phyloP scores from a whole-genome alignment of 2,797 vertebrate species.

The Macroramphosus scolopax region DNA sequence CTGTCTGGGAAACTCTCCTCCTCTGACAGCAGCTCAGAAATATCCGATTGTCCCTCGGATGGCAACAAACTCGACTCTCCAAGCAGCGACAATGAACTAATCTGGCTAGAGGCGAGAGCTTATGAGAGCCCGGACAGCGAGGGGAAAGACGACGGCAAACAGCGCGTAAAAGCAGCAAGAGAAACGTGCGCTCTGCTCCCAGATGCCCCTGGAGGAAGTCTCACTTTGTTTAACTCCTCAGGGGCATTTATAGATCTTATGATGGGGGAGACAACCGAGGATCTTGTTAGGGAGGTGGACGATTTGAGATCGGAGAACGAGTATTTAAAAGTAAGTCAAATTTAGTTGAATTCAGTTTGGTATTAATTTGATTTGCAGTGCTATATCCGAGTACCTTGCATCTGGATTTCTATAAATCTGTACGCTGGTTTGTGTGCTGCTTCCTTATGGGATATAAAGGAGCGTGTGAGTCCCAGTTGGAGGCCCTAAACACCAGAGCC shows the following conservation, averaged over 20 bases:
- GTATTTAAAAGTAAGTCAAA: conserved; percentile 91
- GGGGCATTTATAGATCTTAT: conserved; percentile 85
- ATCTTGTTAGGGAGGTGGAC: conserved; percentile 87
- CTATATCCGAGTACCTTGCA: too few relatives aligned
- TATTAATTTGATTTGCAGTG: too few relatives aligned
- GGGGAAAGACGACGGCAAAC: conserved; percentile 19
- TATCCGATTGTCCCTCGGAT: conserved; percentile 77
- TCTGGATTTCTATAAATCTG: too few relatives aligned
- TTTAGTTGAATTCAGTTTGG: too few relatives aligned
- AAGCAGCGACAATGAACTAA: conserved; percentile 75
- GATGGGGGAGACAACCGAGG: conserved; percentile 75
- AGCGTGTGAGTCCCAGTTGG: background rate
- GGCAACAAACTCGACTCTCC: conserved; percentile 77
- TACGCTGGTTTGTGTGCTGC: background rate
- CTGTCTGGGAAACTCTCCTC: conserved; percentile 72
- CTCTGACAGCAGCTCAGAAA: conserved; percentile 87
- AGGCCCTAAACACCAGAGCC: conserved; percentile 25
- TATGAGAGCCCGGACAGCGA: conserved; percentile 38
- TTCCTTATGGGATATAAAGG: background rate
- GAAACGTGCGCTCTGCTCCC: conserved; percentile 44
- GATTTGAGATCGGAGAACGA: conserved; percentile 96
- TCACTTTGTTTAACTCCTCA: conserved; percentile 76
- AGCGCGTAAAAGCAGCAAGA: conserved; percentile 26
- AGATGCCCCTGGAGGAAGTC: conserved; percentile 62
- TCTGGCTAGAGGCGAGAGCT: conserved; percentile 54